Base-by-base conservation (phyloP, 2,797 vertebrate species). In the Todus mexicanus region DNA sequence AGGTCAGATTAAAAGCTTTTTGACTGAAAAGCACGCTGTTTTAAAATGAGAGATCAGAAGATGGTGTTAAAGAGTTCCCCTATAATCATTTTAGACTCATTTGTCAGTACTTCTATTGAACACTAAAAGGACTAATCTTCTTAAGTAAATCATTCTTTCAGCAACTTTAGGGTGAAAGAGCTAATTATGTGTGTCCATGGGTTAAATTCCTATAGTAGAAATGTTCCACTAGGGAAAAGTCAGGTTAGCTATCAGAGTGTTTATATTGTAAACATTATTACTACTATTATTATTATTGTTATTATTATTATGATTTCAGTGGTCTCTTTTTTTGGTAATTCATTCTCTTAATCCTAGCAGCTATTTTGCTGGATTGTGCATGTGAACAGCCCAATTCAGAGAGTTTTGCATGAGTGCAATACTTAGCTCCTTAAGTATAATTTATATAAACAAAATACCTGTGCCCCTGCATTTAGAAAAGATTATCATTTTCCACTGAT, bases 51-150 rank as follows among this genome's bases (percentile, higher is more conserved):
- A 84, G 81, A 89, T 94, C 86, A 92, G 94, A 90, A 89, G 93
- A 71, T 83, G 72, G 82, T 95, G 80, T 95, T 96, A 94, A 89
- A 84, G 96, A 95, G 87, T 87, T 96, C 90, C 84, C 77, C 83
- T 95, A 70, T 87, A 93, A 65, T 97, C 89, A 96, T 97, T 97
- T 96, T 91, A 93, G 88, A 80, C 75, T 94, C 92, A 92, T 89
- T 96, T 96, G 93, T 97, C 92, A 96, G 84, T 93, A 86, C 78
- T 90, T 96, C 96, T 95, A 93, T 93, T 95, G 94, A 97, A 95
- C 91, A 83, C 94, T 97, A 95, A 98, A 97, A 96, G 88, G 84
- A 71, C 97, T 98, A 98, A 98, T 98, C 97, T 98, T 97, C 97
- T 97, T 97, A 98, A 97, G 92, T 86, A 97, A 97, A 97, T 98